A percentile compares a stretch with the other conserved stretches of the same genome.
These are phyloP conservation scores for Bothrops jararaca DNA, from an alignment of 2,113 vertebrate species.

Conservation along the genomic window DNA sequence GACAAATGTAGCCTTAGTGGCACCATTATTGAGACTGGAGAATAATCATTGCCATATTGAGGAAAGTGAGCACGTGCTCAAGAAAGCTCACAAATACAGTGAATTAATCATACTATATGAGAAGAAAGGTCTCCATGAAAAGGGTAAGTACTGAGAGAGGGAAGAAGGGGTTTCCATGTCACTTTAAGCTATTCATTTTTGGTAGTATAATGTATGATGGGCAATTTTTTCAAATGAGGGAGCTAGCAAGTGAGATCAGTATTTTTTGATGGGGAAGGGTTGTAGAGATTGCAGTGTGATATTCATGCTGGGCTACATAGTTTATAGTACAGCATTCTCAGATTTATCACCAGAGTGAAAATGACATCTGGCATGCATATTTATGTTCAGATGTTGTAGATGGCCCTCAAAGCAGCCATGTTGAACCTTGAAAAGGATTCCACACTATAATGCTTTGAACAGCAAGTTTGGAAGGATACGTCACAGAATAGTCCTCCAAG, in stretches of 20 bases:
- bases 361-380: not conserved
- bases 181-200: not conserved
- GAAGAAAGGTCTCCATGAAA: conserved; percentile 96
- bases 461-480: not conserved
- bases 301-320: not conserved
- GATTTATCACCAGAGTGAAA: not conserved
- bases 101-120: conserved; percentile 98
- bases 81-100: conserved; percentile 97
- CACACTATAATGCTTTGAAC: not conserved
- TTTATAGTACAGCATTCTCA: not conserved
- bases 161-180: not conserved
- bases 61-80: conserved; percentile 94
- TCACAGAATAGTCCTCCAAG: not conserved
- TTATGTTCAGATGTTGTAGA: not conserved
- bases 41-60: conserved; percentile 99
- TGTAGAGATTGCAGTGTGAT: not conserved
- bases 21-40: conserved; percentile 90
- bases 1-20: conserved; percentile 96
- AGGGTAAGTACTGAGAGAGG: conserved; percentile 72
- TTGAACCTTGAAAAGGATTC: not conserved
- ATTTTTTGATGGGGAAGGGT: not conserved
- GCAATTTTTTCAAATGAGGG: not conserved
- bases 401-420: not conserved
- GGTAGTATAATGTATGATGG: not conserved
- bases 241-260: not conserved